Percentiles rank a stretch among this genome's conserved stretches.
Conservation (phyloP, 2,797 vertebrate genomes). For the Leptoclinus maculatus region DNA sequence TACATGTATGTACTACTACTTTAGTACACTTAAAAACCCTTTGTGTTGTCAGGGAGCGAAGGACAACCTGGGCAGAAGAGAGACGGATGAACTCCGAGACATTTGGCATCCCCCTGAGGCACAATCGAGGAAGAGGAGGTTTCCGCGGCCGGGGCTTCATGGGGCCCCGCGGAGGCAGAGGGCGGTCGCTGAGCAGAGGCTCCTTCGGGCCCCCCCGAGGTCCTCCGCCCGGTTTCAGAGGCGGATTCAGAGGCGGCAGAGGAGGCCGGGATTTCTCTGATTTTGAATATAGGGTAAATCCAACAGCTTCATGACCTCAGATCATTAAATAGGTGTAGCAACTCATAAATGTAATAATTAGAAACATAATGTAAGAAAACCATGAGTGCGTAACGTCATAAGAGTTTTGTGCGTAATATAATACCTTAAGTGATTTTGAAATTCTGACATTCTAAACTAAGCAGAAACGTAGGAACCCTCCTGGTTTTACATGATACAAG, state of each 20-base stretch:
- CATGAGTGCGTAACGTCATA: too few relatives aligned
- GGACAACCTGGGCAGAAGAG: slow-evolving; percentile 97
- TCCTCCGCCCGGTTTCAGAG: slow-evolving; percentile 89
- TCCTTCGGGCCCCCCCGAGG: slow-evolving; percentile 82
- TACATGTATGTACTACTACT: neutral
- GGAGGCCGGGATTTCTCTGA: slow-evolving; percentile 94
- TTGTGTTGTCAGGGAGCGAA: slow-evolving; percentile 86
- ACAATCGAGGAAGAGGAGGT: slow-evolving; percentile 91
- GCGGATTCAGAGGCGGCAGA: slow-evolving; percentile 89
- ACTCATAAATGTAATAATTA: neutral
- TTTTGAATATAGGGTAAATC: slow-evolving; percentile 94
- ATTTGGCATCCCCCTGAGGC: slow-evolving; percentile 94
- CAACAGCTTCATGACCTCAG: neutral
- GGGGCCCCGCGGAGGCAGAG: slow-evolving; percentile 92
- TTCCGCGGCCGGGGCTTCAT: slow-evolving; percentile 90
- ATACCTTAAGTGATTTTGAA: too few relatives aligned
- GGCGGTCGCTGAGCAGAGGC: slow-evolving; percentile 85
- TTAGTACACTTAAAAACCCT: neutral
- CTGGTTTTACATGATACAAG: neutral
- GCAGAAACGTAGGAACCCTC: neutral
- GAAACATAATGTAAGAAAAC: too few relatives aligned
- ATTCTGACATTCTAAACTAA: too few relatives aligned
- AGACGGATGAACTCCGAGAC: slow-evolving; percentile 95
- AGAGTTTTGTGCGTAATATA: too few relatives aligned
- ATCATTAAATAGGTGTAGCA: neutral